Conservation (phyloP, 2,113 vertebrate genomes). For the Pseudopodoces humilis region DNA sequence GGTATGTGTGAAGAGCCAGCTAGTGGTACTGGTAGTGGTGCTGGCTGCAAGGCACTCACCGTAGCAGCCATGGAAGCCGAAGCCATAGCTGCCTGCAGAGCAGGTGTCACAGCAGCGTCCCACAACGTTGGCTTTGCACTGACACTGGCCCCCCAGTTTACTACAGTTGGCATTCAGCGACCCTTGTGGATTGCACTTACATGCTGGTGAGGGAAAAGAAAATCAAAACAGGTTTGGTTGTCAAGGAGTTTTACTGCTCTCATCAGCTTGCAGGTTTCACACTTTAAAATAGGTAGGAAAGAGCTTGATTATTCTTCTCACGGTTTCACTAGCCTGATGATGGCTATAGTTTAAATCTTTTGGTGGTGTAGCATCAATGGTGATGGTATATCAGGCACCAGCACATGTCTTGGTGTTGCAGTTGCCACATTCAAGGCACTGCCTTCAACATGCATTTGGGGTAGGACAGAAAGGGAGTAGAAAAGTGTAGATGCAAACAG, state of each 20-base stretch:
- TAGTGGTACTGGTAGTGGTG: background rate
- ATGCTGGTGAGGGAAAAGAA: constrained; percentile 72
- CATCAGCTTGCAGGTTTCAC: background rate
- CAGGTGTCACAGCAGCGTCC: constrained; percentile 85
- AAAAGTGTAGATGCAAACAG: background rate
- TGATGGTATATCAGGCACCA: background rate
- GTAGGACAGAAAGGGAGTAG: background rate
- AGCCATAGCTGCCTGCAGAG: constrained; percentile 75
- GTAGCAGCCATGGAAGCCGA: constrained; percentile 81
- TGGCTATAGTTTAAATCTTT: background rate
- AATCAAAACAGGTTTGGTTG: background rate
- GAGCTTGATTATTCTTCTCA: background rate
- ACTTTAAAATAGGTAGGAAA: background rate
- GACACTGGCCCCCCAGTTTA: constrained; percentile 81
- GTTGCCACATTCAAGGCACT: background rate
- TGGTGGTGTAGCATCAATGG: background rate
- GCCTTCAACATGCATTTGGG: background rate
- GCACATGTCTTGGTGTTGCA: background rate
- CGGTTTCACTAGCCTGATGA: background rate
- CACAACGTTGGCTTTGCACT: constrained; percentile 80
- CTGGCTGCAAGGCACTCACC: constrained; percentile 60
- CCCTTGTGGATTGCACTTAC: constrained; percentile 79
- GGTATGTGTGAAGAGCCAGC: background rate
- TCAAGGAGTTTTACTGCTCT: background rate
- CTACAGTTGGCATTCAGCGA: constrained; percentile 73